Base-by-base conservation (phyloP, 2,888 invertebrate genomes). In the Lasioglossum villosulum region DNA sequence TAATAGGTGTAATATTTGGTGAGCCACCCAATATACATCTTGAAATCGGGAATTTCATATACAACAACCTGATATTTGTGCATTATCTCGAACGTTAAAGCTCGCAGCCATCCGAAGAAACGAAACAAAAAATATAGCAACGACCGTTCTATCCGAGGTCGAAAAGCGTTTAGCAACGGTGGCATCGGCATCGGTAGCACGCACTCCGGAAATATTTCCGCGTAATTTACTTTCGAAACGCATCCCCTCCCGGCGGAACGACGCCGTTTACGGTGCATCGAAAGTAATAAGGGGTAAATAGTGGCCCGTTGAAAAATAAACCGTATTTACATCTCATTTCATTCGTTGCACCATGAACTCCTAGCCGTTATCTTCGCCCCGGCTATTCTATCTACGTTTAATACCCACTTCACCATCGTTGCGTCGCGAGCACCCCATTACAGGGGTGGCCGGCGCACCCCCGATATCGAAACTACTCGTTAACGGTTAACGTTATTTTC, bases 331-430 rank as follows among this genome's bases (percentile, higher is more conserved):
- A 75, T 71, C 70, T 34, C 52, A 52, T 83, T 83, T 80, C 63
- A 76, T 83, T 80, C 75, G 75, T 66, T 75, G 56, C 79, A 52
- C 45, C 79, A 48, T 71, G 83, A 75, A 63, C 71, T 75, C 80
- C 42, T 72, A 37, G 30, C 52, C 68, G 63, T 82, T 82, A 82
- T 84, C 84, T 82, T 63, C 84, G 16, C 30, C 56, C 39, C 66
- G 56, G 75, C 82, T 75, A 78, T 84, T 84, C 71, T 82, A 82
- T 78, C 82, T 78, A 56, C 84, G 74, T 84, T 82, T 84, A 84
- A 84, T 84, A 82, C 72, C 75, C 84, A 82, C 84, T 84, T 84
- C 78, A 70, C 66, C 78, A n/a, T 72, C 82, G 71, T 82, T 72
- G 63, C 71, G 75, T 37, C 66, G 66, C 78, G 82, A 75, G 71